Percentiles rank a stretch among this genome's conserved stretches.
Conservation (phyloP, 2,113 vertebrate genomes). For the Stegostoma tigrinum region DNA sequence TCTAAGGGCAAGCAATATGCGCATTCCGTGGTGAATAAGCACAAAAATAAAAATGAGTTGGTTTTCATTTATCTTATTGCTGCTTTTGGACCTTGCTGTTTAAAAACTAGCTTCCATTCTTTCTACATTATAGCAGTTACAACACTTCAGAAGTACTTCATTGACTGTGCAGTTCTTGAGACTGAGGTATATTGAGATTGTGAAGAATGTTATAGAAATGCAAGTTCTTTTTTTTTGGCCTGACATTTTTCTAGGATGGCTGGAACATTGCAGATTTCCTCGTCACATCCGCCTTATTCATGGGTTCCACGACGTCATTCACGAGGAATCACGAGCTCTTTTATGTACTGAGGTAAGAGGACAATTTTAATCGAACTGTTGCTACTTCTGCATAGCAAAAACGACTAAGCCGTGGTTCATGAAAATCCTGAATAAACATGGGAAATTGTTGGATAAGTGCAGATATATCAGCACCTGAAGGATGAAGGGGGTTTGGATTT, state of each 20-base stretch:
- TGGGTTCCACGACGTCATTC: background rate
- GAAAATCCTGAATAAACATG: background rate
- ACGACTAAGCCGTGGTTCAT: background rate
- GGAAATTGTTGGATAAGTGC: background rate
- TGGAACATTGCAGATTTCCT: constrained; percentile 27
- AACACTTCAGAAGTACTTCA: background rate
- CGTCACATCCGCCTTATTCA: background rate
- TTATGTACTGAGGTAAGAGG: constrained; percentile 20
- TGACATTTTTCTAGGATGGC: background rate
- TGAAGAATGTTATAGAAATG: background rate
- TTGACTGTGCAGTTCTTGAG: background rate
- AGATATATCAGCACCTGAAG: background rate
- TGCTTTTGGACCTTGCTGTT: background rate
- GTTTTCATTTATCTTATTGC: background rate
- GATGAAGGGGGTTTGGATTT: background rate
- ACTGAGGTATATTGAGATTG: background rate
- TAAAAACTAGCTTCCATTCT: background rate
- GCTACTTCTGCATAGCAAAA: background rate
- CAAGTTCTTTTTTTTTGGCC: background rate
- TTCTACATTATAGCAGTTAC: background rate
- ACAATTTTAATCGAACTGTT: background rate
- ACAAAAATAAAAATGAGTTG: too few relatives aligned
- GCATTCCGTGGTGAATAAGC: too few relatives aligned
- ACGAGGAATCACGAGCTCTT: background rate
- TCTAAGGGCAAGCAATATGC: too few relatives aligned